A percentile compares a stretch with the other conserved stretches of the same genome.
Evolutionary conservation across 2,113 vertebrate species (phyloP).

Genomic region (Xiphias gladius): DNA sequence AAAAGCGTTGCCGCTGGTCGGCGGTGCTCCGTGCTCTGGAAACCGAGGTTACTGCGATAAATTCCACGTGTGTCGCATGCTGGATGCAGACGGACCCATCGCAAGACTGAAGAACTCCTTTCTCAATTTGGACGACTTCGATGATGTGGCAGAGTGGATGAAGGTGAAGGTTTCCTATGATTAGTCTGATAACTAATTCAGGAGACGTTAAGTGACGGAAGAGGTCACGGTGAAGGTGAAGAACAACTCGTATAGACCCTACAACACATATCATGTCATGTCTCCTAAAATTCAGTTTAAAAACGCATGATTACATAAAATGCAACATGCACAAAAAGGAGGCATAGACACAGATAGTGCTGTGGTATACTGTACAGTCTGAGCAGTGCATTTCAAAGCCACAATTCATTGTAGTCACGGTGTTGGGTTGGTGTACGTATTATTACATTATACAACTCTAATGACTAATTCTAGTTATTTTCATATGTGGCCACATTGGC

Average conservation of each 20-base stretch:
- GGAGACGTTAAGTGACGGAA: neutral
- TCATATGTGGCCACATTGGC: no score
- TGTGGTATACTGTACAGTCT: no score
- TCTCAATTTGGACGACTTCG: slow-evolving; percentile 78
- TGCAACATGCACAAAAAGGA: no score
- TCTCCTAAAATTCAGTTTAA: neutral
- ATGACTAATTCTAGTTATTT: no score
- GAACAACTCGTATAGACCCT: neutral
- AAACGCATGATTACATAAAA: neutral
- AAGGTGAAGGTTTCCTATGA: slow-evolving; percentile 68
- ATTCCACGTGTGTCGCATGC: slow-evolving; percentile 83
- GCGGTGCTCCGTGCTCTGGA: slow-evolving; percentile 80
- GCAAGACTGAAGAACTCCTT: slow-evolving; percentile 86
- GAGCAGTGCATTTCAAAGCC: no score
- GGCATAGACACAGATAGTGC: no score
- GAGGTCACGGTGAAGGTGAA: neutral
- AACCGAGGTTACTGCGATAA: slow-evolving; percentile 86
- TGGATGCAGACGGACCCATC: slow-evolving; percentile 85
- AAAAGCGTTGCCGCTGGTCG: slow-evolving; percentile 65
- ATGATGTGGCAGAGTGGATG: slow-evolving; percentile 84
- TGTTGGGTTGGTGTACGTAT: no score
- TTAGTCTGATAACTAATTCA: neutral
- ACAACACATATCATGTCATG: neutral
- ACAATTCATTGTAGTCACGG: no score
- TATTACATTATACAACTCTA: no score